These are phyloP conservation scores for Megamerina dolium DNA, from an alignment of 2,888 invertebrate genomes.

Conservation along the genomic window DNA sequence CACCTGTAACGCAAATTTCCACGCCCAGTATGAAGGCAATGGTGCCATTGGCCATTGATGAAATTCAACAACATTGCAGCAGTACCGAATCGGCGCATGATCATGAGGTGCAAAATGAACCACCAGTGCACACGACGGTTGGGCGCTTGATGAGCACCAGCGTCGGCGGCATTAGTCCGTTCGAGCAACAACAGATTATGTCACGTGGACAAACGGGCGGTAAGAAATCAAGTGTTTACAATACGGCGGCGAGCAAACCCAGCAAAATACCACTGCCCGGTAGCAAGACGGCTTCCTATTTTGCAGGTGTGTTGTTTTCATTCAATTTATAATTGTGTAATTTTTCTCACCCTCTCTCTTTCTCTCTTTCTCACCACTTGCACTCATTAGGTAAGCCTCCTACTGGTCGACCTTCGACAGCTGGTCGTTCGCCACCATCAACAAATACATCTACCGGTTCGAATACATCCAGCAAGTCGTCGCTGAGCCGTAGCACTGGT, in stretches of 20 bases:
- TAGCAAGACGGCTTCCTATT: conserved; percentile 49
- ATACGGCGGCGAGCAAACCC: conserved; percentile 51
- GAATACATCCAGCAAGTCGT: conserved; percentile 39
- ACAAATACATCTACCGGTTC: conserved; percentile 31
- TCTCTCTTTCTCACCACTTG: conserved; percentile 9
- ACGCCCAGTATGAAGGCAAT: conserved; percentile 57
- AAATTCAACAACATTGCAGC: conserved; percentile 52
- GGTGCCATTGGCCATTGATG: conserved; percentile 55
- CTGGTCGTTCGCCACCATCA: conserved; percentile 36
- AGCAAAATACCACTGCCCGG: conserved; percentile 67
- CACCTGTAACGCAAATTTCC: conserved; percentile 44
- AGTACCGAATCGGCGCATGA: conserved; percentile 63
- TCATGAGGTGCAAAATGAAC: conserved; percentile 37
- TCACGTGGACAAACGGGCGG: conserved; percentile 25
- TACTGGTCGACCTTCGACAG: conserved; percentile 37
- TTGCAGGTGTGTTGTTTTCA: conserved; percentile 20
- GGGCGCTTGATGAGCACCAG: conserved; percentile 36
- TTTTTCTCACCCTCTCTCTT: too few species aligned
- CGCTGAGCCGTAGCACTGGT: conserved; percentile 47
- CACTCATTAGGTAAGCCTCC: conserved; percentile 55
- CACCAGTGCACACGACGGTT: conserved; percentile 12
- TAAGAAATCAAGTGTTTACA: conserved; percentile 37
- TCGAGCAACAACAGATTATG: conserved; percentile 23
- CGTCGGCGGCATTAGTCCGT: conserved; percentile 37
- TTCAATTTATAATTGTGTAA: not conserved